Percentiles rank a stretch among this genome's conserved stretches.
phyloP scores from a whole-genome alignment of 2,797 vertebrate genomes.

The Myotis myotis region DNA sequence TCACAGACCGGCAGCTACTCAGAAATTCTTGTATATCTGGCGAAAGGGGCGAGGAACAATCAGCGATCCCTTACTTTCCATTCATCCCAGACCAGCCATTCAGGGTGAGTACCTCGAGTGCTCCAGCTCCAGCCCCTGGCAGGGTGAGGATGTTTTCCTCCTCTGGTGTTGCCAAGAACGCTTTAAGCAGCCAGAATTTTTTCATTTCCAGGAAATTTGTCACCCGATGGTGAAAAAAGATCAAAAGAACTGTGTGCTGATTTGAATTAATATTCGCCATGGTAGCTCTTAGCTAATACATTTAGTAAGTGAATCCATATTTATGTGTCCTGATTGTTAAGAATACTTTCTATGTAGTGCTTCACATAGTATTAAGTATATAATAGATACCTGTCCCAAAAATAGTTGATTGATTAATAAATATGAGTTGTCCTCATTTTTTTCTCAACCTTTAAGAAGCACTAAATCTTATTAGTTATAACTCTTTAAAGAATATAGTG shows the following conservation, averaged over 20 bases:
- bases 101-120: constrained; percentile 88
- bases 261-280: not conserved
- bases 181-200: constrained; percentile 56
- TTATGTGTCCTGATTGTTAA: not conserved
- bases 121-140: not conserved
- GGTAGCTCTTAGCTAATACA: not conserved
- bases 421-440: constrained; percentile 45
- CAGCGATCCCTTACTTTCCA: constrained; percentile 94
- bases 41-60: constrained; percentile 94
- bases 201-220: constrained; percentile 65
- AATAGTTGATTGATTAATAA: constrained; percentile 37
- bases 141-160: not conserved
- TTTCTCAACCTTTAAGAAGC: not conserved
- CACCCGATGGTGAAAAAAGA: not conserved
- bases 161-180: constrained; percentile 15
- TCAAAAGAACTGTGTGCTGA: not conserved
- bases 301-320: constrained; percentile 34
- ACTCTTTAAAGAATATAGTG: constrained; percentile 35
- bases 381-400: not conserved
- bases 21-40: constrained; percentile 93
- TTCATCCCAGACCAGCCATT: constrained; percentile 99
- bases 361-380: not conserved
- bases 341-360: not conserved
- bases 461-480: not conserved
- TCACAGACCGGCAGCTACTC: constrained; percentile 93